Conservation (phyloP, 2,113 vertebrate genomes). For the Podarcis raffonei region DNA sequence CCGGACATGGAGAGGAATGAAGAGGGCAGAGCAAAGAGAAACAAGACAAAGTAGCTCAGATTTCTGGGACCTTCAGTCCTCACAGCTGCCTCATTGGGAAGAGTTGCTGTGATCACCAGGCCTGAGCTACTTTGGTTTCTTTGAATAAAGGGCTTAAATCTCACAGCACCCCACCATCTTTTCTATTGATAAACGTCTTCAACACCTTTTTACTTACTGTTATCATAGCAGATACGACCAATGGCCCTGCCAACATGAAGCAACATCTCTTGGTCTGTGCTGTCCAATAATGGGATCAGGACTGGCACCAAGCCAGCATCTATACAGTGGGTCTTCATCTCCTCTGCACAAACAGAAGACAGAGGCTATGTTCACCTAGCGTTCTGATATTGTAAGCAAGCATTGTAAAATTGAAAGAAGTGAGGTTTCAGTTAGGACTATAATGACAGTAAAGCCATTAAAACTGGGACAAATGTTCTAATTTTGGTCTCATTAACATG, state of each 20-base stretch:
- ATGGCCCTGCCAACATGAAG: slow-evolving; percentile 87
- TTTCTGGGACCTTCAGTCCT: too few relatives aligned
- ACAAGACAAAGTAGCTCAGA: too few relatives aligned
- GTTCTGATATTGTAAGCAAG: not conserved
- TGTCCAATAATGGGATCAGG: slow-evolving; percentile 83
- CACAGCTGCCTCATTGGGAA: too few relatives aligned
- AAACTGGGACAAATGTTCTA: slow-evolving; percentile 3
- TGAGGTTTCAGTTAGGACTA: not conserved
- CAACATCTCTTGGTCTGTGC: slow-evolving; percentile 81
- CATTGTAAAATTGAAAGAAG: not conserved
- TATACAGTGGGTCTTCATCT: slow-evolving; percentile 82
- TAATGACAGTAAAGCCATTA: slow-evolving; percentile 2
- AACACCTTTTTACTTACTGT: slow-evolving; percentile 73
- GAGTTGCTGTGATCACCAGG: too few relatives aligned
- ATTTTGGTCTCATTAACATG: not conserved
- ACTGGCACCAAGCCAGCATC: slow-evolving; percentile 81
- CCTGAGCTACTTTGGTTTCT: too few relatives aligned
- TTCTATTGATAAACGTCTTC: not conserved
- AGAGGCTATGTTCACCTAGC: not conserved
- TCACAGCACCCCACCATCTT: too few relatives aligned
- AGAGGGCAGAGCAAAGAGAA: too few relatives aligned
- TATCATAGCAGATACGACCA: slow-evolving; percentile 88
- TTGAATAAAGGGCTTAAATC: too few relatives aligned
- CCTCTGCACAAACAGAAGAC: slow-evolving; percentile 66
- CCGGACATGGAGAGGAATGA: too few relatives aligned